Evolutionary conservation across 2,888 invertebrate genomes (phyloP).

Genomic region (Apamea anceps): DNA sequence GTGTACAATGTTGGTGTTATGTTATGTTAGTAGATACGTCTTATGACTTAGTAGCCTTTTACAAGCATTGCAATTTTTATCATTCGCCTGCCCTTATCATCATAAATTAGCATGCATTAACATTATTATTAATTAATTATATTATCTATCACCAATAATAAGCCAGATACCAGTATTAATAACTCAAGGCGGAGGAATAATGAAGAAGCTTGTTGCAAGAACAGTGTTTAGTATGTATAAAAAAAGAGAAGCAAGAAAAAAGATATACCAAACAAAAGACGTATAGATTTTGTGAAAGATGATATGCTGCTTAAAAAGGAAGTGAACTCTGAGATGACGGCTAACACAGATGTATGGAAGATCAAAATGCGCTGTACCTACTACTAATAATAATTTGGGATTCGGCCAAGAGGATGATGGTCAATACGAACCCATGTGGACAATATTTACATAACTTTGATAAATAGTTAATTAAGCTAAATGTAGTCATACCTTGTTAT

Average conservation of each 20-base stretch:
- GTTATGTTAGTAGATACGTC: no score
- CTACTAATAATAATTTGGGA: neutral
- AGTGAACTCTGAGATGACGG: no score
- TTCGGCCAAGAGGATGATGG: neutral
- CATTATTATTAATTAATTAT: no score
- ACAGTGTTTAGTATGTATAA: neutral
- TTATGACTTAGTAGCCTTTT: no score
- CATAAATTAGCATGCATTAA: no score
- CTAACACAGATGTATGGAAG: no score
- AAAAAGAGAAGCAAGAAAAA: no score
- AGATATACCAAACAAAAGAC: neutral
- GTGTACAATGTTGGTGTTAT: no score
- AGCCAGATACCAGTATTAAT: no score
- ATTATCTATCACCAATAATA: no score
- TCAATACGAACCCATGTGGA: neutral
- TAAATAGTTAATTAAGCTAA: conserved; percentile 36
- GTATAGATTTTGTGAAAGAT: neutral
- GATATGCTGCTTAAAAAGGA: neutral
- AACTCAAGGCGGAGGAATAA: neutral
- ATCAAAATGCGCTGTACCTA: neutral
- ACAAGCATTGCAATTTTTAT: no score
- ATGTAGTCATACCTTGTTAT: conserved; percentile 36
- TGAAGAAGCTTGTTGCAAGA: neutral
- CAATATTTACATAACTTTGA: conserved; percentile 5
- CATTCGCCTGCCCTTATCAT: no score